Evolutionary conservation across 2,888 invertebrate species (phyloP).

Genomic region (Hirtodrosophila histrioides): DNA sequence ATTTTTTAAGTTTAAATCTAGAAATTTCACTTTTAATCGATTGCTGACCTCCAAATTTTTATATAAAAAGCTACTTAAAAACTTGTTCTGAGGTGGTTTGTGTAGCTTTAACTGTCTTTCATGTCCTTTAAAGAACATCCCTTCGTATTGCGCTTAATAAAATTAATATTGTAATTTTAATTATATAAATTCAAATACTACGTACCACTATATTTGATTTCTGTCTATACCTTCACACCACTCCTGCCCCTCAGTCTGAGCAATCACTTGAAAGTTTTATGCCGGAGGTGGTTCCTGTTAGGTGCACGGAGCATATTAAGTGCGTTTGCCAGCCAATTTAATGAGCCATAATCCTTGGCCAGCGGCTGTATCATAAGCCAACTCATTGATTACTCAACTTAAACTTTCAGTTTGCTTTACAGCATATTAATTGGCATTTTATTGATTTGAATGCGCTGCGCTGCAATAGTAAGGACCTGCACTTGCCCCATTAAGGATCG

Average conservation of each 20-base stretch:
- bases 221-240: no score
- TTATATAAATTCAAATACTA: no score
- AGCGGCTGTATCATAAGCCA: background rate
- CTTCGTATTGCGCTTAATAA: no score
- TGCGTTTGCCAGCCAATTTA: slow-evolving; percentile 36
- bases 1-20: no score
- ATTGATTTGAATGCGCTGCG: slow-evolving; percentile 48
- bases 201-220: no score
- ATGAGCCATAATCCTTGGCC: slow-evolving; percentile 33
- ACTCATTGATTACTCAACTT: slow-evolving; percentile 39
- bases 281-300: slow-evolving; percentile 11
- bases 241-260: background rate
- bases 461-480: slow-evolving; percentile 10
- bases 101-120: no score
- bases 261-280: slow-evolving; percentile 19
- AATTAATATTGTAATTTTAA: no score
- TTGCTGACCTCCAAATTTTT: no score
- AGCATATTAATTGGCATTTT: slow-evolving; percentile 60
- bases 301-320: slow-evolving; percentile 29
- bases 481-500: slow-evolving; percentile 22
- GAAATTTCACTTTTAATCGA: no score
- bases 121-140: no score
- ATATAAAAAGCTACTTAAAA: no score
- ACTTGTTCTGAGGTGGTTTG: no score
- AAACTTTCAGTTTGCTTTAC: slow-evolving; percentile 49